Evolutionary conservation across 2,113 vertebrate genomes (phyloP), one percentile per base, ranked within the genome.

Genomic region (Centropus unirufus): DNA sequence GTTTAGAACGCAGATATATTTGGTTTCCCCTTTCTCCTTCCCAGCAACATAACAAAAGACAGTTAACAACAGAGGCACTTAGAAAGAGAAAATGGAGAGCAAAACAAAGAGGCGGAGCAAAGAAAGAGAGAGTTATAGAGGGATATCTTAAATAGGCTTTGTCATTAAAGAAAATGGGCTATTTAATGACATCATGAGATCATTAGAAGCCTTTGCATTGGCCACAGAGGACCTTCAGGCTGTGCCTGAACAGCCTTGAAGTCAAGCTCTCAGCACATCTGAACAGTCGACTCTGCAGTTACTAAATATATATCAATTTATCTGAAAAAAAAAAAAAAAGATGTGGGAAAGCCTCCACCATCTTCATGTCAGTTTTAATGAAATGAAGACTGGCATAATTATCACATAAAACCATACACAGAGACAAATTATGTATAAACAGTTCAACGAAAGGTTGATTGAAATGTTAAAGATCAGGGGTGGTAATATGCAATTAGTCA

Each of bases 381-480:
- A 93, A 92, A 92, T 72, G 18, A 68, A 93, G 47, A 87, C 90
- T 86, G 68, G 61, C 27, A 77, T 14, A 83, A 61, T 80, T 88
- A 92, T 80, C 67, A 64, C 27, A 49, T 90, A 85, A 92, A 93
- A 69, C 24, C 42, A 90, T 83, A 92, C 83, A 92, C 83, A 92
- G 69, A 57, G 44, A 69, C n/a, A 76, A 89, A 96, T 92, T 84
- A 82, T 52, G 55, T 49, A 92, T 58, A 91, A 95, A 93, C 66
- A 92, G 14, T 40, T 73, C 62, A 87, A 64, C 61, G 72, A 87
- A 90, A 84, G 61, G 66, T 77, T 94, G 93, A 95, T 83, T 94
- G 57, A 93, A 91, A 79, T 61, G 61, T 76, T 94, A 91, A 92
- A 95, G 83, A 95, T 95, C 83, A 76, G 36, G 52, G 64, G 69